Conservation (phyloP, 2,888 invertebrate species). For the Pyralis farinalis region DNA sequence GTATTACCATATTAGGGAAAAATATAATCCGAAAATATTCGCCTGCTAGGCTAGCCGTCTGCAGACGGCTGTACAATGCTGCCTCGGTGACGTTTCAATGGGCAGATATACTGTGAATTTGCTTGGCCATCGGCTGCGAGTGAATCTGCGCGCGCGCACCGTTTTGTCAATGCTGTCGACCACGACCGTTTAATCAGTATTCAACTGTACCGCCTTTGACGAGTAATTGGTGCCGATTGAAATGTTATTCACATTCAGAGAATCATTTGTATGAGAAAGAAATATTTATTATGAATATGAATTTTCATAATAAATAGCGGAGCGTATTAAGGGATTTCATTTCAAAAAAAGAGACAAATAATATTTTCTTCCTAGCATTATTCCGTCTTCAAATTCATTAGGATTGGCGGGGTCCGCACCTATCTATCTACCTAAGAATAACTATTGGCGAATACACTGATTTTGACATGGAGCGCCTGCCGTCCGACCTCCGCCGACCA, state of each 20-base stretch:
- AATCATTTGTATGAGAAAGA: not conserved
- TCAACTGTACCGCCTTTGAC: constrained; percentile 76
- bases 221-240: constrained; percentile 76
- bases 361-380: too few relatives aligned
- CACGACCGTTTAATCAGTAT: constrained; percentile 74
- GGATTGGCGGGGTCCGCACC: too few relatives aligned
- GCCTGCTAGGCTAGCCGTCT: constrained; percentile 20
- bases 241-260: constrained; percentile 38
- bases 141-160: constrained; percentile 55
- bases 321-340: too few relatives aligned
- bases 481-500: too few relatives aligned
- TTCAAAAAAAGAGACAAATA: too few relatives aligned
- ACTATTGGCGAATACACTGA: too few relatives aligned
- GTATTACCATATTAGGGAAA: constrained; percentile 1
- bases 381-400: too few relatives aligned
- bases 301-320: too few relatives aligned
- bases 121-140: constrained; percentile 48
- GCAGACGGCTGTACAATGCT: constrained; percentile 60
- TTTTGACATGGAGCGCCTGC: too few relatives aligned
- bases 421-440: too few relatives aligned
- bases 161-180: constrained; percentile 75
- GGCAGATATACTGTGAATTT: constrained; percentile 68
- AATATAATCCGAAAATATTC: not conserved
- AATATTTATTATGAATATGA: not conserved
- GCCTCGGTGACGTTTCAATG: constrained; percentile 67